These are phyloP conservation scores for Heliconius ismenius DNA, from an alignment of 2,888 invertebrate species.

Conservation along the genomic window DNA sequence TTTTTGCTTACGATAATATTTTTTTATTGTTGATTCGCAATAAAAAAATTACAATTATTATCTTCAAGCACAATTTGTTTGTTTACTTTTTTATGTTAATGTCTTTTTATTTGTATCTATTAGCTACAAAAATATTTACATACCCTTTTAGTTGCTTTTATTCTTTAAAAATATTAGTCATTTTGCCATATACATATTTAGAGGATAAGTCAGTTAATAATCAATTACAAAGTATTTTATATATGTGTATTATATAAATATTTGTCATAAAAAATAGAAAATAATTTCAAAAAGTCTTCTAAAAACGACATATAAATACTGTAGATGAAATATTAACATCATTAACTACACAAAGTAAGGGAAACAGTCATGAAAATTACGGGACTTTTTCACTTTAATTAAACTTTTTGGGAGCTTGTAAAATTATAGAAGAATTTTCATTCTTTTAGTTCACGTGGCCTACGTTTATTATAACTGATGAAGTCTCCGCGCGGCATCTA, in stretches of 20 bases:
- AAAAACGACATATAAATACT: constrained; percentile 22
- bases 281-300: not conserved
- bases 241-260: too few relatives aligned
- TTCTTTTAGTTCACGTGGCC: constrained; percentile 16
- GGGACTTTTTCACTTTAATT: constrained; percentile 38
- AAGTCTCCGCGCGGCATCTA: not conserved
- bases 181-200: too few relatives aligned
- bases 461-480: constrained; percentile 16
- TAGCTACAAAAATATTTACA: not conserved
- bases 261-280: not conserved
- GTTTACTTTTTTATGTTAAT: not conserved
- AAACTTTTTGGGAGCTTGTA: constrained; percentile 36
- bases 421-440: constrained; percentile 24
- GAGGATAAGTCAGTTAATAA: too few relatives aligned
- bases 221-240: too few relatives aligned
- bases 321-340: constrained; percentile 31
- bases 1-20: not conserved
- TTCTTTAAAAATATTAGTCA: too few relatives aligned
- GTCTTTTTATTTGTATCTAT: not conserved
- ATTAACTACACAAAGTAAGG: constrained; percentile 30
- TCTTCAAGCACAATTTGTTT: not conserved
- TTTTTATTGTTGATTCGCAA: not conserved
- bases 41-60: too few relatives aligned
- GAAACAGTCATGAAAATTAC: constrained; percentile 39
- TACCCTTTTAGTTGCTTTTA: too few relatives aligned